A percentile compares a stretch with the other conserved stretches of the same genome.
Conservation (phyloP, 2,113 vertebrate species). For the Eupsittula cactorum region DNA sequence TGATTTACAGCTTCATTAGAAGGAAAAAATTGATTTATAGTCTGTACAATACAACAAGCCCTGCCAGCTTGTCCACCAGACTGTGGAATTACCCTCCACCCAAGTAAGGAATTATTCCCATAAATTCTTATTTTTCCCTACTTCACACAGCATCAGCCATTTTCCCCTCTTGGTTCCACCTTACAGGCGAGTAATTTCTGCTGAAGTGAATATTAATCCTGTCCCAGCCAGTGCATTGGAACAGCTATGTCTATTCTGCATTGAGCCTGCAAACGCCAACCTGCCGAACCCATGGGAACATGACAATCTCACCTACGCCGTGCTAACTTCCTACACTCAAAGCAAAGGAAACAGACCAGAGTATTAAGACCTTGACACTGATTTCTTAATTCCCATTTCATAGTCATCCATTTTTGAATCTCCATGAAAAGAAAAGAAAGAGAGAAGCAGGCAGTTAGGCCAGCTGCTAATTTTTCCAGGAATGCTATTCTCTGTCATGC, state of each 20-base stretch:
- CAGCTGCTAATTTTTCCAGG: not conserved
- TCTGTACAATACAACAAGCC: conserved; percentile 45
- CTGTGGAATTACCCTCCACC: conserved; percentile 58
- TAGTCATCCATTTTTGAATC: not conserved
- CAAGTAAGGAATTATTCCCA: conserved; percentile 48
- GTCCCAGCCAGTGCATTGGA: not conserved
- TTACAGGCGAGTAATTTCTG: conserved; percentile 41
- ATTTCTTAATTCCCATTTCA: not conserved
- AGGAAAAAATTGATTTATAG: conserved; percentile 64
- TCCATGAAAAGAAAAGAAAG: not conserved
- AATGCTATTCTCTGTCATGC: not conserved
- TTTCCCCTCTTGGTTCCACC: conserved; percentile 24
- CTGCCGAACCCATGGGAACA: not conserved
- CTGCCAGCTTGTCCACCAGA: conserved; percentile 56
- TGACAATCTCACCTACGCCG: not conserved
- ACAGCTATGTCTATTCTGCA: not conserved
- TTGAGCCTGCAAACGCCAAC: not conserved
- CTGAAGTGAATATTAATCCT: not conserved
- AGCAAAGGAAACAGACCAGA: not conserved
- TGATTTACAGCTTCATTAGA: conserved; percentile 68
- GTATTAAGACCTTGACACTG: not conserved
- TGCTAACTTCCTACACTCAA: not conserved
- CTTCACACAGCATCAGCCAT: conserved; percentile 4
- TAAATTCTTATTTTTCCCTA: conserved; percentile 10
- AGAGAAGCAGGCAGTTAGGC: not conserved